phyloP scores from a whole-genome alignment of 2,113 vertebrate genomes.

The Prinia subflava region DNA sequence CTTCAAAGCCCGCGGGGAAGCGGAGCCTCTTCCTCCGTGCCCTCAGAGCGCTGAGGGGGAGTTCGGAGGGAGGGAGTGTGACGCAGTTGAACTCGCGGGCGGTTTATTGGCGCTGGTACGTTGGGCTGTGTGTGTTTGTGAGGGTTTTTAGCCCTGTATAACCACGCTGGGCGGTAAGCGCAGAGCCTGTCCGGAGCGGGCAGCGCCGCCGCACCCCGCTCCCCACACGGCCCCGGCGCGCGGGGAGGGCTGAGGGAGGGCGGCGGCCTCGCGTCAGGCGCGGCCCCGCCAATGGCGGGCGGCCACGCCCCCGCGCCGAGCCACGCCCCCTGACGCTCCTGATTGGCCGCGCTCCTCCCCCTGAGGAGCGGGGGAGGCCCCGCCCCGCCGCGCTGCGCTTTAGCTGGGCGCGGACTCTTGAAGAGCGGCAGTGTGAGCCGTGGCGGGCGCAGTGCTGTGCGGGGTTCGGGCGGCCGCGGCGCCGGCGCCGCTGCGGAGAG shows the following conservation, averaged over 20 bases:
- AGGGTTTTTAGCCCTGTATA: not conserved
- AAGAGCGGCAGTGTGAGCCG: not conserved
- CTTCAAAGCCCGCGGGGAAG: not conserved
- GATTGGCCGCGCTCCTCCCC: not conserved
- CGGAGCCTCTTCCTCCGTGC: fast-evolving
- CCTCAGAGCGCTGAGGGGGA: no score
- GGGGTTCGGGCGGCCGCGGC: not conserved
- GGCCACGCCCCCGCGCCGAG: not conserved
- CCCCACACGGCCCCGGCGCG: not conserved
- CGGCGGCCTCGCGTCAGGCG: not conserved
- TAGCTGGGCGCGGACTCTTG: conserved; percentile 32
- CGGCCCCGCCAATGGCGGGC: not conserved
- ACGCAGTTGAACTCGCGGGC: not conserved
- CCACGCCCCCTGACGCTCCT: not conserved
- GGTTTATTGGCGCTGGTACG: fast-evolving
- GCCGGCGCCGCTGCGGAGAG: not conserved
- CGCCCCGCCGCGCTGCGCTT: not conserved
- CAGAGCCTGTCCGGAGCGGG: fast-evolving
- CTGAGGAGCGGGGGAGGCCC: not conserved
- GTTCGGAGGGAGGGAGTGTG: no score
- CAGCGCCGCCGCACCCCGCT: fast-evolving
- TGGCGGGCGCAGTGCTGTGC: not conserved
- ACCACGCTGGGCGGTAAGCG: fast-evolving
- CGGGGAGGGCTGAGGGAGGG: no score
- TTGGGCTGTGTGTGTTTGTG: no score